phyloP scores from a whole-genome alignment of 2,888 invertebrate species.

The Ephialtes manifestator region DNA sequence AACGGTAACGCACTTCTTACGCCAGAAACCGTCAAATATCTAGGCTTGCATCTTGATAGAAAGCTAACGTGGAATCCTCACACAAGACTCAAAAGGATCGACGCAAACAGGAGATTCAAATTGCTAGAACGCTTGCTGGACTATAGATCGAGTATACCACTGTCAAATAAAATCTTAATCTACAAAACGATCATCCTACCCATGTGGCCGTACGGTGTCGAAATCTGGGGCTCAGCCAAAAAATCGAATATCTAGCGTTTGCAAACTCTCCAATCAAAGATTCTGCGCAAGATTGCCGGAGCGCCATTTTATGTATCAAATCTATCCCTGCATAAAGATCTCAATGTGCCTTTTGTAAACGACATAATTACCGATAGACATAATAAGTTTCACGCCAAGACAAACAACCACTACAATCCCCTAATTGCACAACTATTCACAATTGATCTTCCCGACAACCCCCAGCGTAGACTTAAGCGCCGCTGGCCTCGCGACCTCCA shows the following conservation, averaged over 20 bases:
- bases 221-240: not conserved
- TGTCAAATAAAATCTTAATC: too few species aligned
- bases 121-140: not conserved
- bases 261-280: slow-evolving; percentile 8
- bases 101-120: slow-evolving; percentile 2
- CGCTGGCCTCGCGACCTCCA: slow-evolving; percentile 24
- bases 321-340: not conserved
- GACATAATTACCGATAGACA: not conserved
- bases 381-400: slow-evolving; percentile 5
- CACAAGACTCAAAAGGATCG: too few species aligned
- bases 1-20: slow-evolving; percentile 60
- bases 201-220: too few species aligned
- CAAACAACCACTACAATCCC: not conserved
- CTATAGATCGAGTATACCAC: too few species aligned
- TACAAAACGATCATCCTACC: too few species aligned
- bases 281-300: not conserved
- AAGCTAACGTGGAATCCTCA: too few species aligned
- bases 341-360: not conserved
- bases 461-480: slow-evolving; percentile 12
- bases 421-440: not conserved
- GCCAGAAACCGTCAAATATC: slow-evolving; percentile 67
- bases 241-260: slow-evolving; percentile 2
- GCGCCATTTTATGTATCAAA: slow-evolving; percentile 9
- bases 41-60: slow-evolving; percentile 70
- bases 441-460: not conserved